Base-by-base conservation (phyloP, 1,140 invertebrate genomes). In the Tetranychus urticae region DNA sequence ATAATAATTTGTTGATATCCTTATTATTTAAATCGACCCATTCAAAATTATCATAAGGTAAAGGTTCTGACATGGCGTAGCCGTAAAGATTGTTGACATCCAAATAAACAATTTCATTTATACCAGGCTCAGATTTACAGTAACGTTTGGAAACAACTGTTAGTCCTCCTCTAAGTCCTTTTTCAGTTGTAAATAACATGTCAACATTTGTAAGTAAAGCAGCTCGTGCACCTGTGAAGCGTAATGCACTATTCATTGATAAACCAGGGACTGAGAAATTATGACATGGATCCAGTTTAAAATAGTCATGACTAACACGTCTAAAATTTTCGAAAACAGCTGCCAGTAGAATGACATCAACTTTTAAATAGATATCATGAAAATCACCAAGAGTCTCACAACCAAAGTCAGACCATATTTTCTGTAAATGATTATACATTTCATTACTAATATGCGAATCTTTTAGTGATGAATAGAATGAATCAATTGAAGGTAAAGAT, bases 91-190 rank as follows among this genome's bases (percentile, higher is more conserved):
- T 23, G 34, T 55, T 55, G 34, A 35, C 54, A 55, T 55, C n/a
- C 1, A 55, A 55, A 33, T 55, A 55, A 5, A 33, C 34, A 35
- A 55, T 14, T 12, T 33, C 14, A 4, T 13, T n/a, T n/a, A 12
- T 10, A 3, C 33, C 34, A n/a, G 14, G 23, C 33, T n/a, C 12
- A 23, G 54, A 13, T 55, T 55, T 35, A 23, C 12, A n/a, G 34
- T 62, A 56, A 7, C 61, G 39, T 36, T 61, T 57, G 12, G 56
- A 37, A 4, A 48, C 35, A 14, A 37, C 35, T 39, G 33, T 35
- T 12, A 61, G 37, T 10, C 61, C 61, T 3, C 61, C 61, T 60
- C 61, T 34, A 35, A 61, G 36, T 36, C 61, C 61, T 56, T 61
- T 56, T 56, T 55, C 52, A 1, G 56, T 56, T 13, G 60, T 37